Conservation (phyloP, 2,113 vertebrate genomes). For the Haemorhous mexicanus region DNA sequence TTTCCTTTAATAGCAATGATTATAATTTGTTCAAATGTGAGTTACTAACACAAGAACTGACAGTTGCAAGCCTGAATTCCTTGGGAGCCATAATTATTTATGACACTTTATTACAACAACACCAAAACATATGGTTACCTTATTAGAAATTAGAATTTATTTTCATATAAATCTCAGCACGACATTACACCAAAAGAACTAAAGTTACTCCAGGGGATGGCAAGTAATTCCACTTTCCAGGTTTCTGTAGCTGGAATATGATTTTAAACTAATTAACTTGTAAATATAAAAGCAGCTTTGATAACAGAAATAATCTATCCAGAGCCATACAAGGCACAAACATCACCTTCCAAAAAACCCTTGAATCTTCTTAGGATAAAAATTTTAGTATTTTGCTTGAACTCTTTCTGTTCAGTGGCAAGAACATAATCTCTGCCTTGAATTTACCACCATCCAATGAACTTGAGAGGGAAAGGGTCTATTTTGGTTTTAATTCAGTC, state of each 20-base stretch:
- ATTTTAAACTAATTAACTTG: slow-evolving; percentile 58
- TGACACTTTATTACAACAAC: slow-evolving; percentile 56
- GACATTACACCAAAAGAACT: slow-evolving; percentile 51
- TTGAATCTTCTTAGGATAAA: background rate
- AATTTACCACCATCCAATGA: background rate
- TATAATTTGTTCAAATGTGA: slow-evolving; percentile 6
- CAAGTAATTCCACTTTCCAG: slow-evolving; percentile 55
- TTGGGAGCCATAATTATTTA: slow-evolving; percentile 66
- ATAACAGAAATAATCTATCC: slow-evolving; percentile 18
- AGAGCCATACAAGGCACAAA: background rate
- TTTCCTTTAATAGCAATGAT: background rate
- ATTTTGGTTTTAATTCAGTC: background rate
- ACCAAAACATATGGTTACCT: slow-evolving; percentile 69
- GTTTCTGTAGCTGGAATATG: slow-evolving; percentile 3
- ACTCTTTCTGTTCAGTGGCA: background rate
- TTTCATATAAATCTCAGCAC: slow-evolving; percentile 70
- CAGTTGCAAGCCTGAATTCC: slow-evolving; percentile 45
- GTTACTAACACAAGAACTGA: slow-evolving; percentile 46
- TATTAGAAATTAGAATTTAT: slow-evolving; percentile 72
- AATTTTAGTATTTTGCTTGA: background rate
- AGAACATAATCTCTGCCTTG: background rate
- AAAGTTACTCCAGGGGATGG: slow-evolving; percentile 59
- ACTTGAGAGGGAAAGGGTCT: background rate
- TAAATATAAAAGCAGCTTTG: slow-evolving; percentile 41
- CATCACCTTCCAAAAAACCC: background rate